These are phyloP conservation scores for Canis aureus DNA, from an alignment of 2,113 vertebrate species.

Conservation along the genomic window DNA sequence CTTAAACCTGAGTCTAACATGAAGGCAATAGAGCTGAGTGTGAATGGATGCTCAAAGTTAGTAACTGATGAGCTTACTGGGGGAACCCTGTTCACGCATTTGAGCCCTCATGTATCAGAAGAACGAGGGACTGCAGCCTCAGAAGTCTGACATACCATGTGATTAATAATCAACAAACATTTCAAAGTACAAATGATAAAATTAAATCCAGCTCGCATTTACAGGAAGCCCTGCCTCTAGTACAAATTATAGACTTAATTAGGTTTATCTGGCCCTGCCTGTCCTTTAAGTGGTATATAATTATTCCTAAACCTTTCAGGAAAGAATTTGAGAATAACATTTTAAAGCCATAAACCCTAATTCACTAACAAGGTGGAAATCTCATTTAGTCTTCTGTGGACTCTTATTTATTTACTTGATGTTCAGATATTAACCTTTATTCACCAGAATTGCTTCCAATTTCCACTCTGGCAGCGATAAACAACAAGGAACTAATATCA, in stretches of 20 bases:
- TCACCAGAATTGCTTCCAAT: slow-evolving; percentile 46
- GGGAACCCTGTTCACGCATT: background rate
- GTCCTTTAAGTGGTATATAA: slow-evolving; percentile 71
- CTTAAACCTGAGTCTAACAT: background rate
- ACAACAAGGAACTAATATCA: slow-evolving; percentile 41
- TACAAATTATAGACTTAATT: slow-evolving; percentile 75
- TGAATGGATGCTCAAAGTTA: background rate
- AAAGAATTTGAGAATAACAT: slow-evolving; percentile 75
- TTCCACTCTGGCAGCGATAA: slow-evolving; percentile 48
- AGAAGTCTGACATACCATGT: background rate
- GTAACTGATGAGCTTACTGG: background rate
- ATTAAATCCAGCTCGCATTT: slow-evolving; percentile 69
- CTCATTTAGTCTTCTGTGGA: slow-evolving; percentile 51
- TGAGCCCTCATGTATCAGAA: background rate
- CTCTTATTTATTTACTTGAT: background rate
- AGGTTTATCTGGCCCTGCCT: slow-evolving; percentile 68
- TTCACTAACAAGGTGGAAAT: slow-evolving; percentile 72
- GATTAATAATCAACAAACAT: slow-evolving; percentile 61
- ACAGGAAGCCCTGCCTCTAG: slow-evolving; percentile 67
- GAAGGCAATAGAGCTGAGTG: background rate
- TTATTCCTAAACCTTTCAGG: slow-evolving; percentile 75
- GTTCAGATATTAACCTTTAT: slow-evolving; percentile 64
- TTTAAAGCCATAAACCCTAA: slow-evolving; percentile 67
- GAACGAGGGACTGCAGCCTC: background rate
- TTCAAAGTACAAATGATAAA: slow-evolving; percentile 63